These are phyloP conservation scores for Drosophila mauritiana DNA, from an alignment of 1,140 invertebrate genomes.

Conservation along the genomic window DNA sequence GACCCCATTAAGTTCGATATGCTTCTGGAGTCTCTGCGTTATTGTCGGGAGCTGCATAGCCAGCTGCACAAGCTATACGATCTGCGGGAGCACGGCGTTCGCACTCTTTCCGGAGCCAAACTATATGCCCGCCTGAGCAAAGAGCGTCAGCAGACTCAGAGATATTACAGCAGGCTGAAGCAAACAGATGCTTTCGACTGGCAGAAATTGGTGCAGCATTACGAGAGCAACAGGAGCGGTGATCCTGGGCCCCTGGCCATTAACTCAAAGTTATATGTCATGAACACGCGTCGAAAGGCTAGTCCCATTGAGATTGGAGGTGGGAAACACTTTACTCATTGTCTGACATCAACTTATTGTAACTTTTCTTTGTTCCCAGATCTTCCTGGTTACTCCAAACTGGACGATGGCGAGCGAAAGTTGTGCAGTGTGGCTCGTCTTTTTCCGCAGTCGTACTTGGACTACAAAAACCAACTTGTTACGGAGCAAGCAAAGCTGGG, in stretches of 20 bases:
- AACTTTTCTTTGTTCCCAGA: constrained; percentile 84
- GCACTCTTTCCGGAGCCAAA: constrained; percentile 87
- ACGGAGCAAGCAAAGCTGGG: constrained; percentile 91
- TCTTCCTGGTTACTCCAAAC: constrained; percentile 91
- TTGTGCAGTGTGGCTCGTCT: constrained; percentile 91
- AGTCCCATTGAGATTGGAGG: constrained; percentile 88
- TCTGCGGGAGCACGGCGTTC: constrained; percentile 90
- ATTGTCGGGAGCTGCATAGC: constrained; percentile 89
- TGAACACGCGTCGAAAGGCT: constrained; percentile 67
- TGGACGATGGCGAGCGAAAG: constrained; percentile 90
- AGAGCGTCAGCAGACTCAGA: constrained; percentile 85
- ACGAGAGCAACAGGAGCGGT: constrained; percentile 42
- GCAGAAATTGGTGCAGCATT: constrained; percentile 81
- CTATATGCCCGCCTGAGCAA: constrained; percentile 89
- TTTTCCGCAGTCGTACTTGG: constrained; percentile 90
- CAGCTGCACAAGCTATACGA: constrained; percentile 88
- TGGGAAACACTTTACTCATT: not conserved
- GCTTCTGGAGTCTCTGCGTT: constrained; percentile 90
- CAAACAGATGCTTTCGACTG: constrained; percentile 82
- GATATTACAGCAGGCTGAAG: constrained; percentile 84
- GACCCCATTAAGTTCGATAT: constrained; percentile 90
- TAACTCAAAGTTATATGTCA: constrained; percentile 70
- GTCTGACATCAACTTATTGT: not conserved
- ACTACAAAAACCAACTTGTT: constrained; percentile 90
- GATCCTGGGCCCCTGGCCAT: constrained; percentile 38